phyloP scores from a whole-genome alignment of 53 echinoderm and acorn worm species.

The Patiria pectinifera region DNA sequence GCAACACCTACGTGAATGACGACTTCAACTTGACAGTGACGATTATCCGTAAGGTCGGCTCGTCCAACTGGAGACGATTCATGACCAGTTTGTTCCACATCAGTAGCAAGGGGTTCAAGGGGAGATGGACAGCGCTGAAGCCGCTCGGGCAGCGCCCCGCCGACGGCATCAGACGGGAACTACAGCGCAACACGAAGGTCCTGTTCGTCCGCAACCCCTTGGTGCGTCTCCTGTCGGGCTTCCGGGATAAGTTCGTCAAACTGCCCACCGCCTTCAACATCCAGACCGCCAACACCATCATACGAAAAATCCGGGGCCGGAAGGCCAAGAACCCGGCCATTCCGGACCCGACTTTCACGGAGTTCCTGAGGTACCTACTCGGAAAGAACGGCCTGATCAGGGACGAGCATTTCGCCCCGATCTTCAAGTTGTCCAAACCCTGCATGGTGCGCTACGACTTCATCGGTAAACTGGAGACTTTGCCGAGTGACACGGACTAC shows the following conservation, averaged over 20 bases:
- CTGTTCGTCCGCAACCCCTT: constrained; percentile 55
- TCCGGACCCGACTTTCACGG: constrained; percentile 34
- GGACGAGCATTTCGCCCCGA: constrained; percentile 8
- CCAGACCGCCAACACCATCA: background rate
- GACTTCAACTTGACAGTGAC: constrained; percentile 40
- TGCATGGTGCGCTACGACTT: constrained; percentile 50
- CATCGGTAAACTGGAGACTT: constrained; percentile 54
- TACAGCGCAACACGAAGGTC: constrained; percentile 42
- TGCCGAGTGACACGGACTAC: constrained; percentile 27
- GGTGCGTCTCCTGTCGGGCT: constrained; percentile 46
- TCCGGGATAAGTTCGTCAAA: constrained; percentile 35
- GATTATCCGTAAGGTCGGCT: constrained; percentile 29
- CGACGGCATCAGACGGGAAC: background rate
- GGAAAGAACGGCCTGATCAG: background rate
- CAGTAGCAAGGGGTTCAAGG: constrained; percentile 1
- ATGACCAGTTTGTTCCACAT: constrained; percentile 5
- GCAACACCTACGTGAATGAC: constrained; percentile 32
- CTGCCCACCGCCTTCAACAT: background rate
- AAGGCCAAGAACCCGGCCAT: background rate
- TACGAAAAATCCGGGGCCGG: background rate
- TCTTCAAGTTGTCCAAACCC: constrained; percentile 7
- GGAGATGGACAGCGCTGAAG: background rate
- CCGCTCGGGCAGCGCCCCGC: background rate
- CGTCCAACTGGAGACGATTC: constrained; percentile 51
- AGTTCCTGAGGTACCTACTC: constrained; percentile 33